These are phyloP conservation scores for Hydropsyche betteni DNA, from an alignment of 2,888 invertebrate genomes.

Conservation along the genomic window DNA sequence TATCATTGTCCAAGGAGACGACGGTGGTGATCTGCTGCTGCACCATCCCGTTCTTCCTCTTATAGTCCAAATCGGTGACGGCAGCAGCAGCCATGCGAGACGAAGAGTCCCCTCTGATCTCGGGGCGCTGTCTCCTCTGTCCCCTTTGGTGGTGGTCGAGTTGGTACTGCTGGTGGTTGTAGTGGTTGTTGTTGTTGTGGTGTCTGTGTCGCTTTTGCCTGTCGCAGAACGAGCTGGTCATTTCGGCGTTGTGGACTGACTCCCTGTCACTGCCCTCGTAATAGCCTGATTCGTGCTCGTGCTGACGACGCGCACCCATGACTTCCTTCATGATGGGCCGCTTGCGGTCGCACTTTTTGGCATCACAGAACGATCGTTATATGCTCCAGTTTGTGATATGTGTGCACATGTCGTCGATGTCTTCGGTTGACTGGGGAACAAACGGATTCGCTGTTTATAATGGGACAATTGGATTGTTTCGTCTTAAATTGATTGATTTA, in stretches of 20 bases:
- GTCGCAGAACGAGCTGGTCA: slow-evolving; percentile 61
- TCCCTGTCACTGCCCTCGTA: slow-evolving; percentile 80
- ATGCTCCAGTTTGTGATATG: too few relatives aligned
- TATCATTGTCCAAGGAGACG: slow-evolving; percentile 25
- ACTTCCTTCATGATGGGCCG: slow-evolving; percentile 55
- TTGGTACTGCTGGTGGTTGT: too few relatives aligned
- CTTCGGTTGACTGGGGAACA: too few relatives aligned
- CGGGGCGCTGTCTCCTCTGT: slow-evolving; percentile 51
- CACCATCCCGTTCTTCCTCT: slow-evolving; percentile 29
- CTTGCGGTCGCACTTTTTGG: slow-evolving; percentile 5
- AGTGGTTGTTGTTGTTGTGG: slow-evolving; percentile 61
- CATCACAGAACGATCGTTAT: slow-evolving; percentile 4
- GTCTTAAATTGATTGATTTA: not conserved
- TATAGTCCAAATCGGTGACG: slow-evolving; percentile 29
- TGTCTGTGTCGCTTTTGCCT: slow-evolving; percentile 59
- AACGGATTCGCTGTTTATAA: too few relatives aligned
- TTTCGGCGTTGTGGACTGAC: slow-evolving; percentile 66
- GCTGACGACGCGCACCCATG: slow-evolving; percentile 71
- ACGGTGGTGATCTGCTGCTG: not conserved
- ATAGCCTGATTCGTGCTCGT: slow-evolving; percentile 84
- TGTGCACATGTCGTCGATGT: too few relatives aligned
- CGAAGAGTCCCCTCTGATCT: not conserved
- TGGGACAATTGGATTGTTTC: too few relatives aligned
- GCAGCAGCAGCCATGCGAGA: slow-evolving; percentile 28
- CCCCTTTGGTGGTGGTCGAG: slow-evolving; percentile 59